Base-by-base conservation (phyloP, 2,113 vertebrate genomes). In the Crypturellus undulatus region DNA sequence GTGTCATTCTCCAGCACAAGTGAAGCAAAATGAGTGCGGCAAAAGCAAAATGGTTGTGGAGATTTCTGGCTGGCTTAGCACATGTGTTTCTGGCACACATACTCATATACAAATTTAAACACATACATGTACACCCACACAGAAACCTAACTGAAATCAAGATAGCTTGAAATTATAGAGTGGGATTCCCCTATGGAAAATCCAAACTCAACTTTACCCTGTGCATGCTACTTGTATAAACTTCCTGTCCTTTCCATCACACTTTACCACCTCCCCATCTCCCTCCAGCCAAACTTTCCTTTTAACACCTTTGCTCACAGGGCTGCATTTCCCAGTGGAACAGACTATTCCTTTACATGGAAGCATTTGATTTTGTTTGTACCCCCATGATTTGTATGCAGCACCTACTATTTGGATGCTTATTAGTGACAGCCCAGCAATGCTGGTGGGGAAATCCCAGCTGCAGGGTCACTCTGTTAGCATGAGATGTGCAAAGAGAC, bases 381-480 rank as follows among this genome's bases (percentile, higher is more conserved):
- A 42, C 32, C 51, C 10, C 51, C 0, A 1, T 0, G 1, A 84
- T 0, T 10, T 0, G 0, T 30, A 45, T 32, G 25, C 42, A 77
- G 72, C 17, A 22, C 58, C 12, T 68, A 19, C 28, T 79, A 22
- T 38, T 68, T 10, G 6, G 51, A 90, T 47, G 4, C 15, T 3
- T 13, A 34, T 42, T 60, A 88, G 32, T 43, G 73, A 73, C 21
- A 94, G 38, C 45, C 64, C 1, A 5, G 45, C 0, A 5, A 28
- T 0, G 2, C 52, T 81, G 36, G 36, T 40, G 45, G 82, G 67
- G 59, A 84, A 18, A 63, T 45, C 42, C 52, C 1, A 11, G 40
- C 62, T 89, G 84, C 78, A 91, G 70, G 80, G n/a, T 62, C 0
- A 0, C 36, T 89, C 89, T 0, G 0, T 73, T 91, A 76, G 52